Evolutionary conservation across 2,888 invertebrate genomes (phyloP).

Genomic region (Ennomos fuscantarius): DNA sequence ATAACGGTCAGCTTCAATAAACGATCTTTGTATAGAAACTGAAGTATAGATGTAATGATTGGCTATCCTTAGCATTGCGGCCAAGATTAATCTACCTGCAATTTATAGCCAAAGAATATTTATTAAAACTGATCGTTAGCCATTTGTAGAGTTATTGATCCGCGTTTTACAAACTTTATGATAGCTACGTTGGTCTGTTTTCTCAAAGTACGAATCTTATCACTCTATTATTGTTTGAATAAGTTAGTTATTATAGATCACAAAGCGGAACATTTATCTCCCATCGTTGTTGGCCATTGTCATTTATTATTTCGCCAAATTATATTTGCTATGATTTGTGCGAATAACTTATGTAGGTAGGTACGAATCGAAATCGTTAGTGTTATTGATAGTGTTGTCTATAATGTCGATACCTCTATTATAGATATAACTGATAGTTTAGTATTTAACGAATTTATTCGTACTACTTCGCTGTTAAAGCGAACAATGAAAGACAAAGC

Average conservation of each 20-base stretch:
- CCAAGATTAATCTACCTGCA: too few relatives aligned
- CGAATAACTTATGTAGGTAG: constrained; percentile 24
- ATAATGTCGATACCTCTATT: constrained; percentile 63
- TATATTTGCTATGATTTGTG: constrained; percentile 38
- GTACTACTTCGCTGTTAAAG: constrained; percentile 74
- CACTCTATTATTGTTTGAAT: constrained; percentile 13
- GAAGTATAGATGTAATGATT: too few relatives aligned
- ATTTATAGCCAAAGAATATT: too few relatives aligned
- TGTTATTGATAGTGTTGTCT: constrained; percentile 50
- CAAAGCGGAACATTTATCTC: constrained; percentile 21
- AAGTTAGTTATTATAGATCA: constrained; percentile 19
- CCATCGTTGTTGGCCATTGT: constrained; percentile 33
- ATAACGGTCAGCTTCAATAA: not conserved
- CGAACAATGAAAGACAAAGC: constrained; percentile 85
- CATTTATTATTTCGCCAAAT: constrained; percentile 43
- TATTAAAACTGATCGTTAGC: not conserved
- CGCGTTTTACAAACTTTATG: constrained; percentile 4
- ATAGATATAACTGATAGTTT: constrained; percentile 72
- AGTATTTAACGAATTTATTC: constrained; percentile 81
- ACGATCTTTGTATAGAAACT: too few relatives aligned
- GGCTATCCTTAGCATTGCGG: too few relatives aligned
- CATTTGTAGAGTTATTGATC: constrained; percentile 1
- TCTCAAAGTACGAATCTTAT: constrained; percentile 19
- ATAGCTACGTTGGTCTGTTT: constrained; percentile 11
- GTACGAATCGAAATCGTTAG: constrained; percentile 49